Base-by-base conservation (phyloP, 2,888 invertebrate genomes). In the Protophormia terraenovae region DNA sequence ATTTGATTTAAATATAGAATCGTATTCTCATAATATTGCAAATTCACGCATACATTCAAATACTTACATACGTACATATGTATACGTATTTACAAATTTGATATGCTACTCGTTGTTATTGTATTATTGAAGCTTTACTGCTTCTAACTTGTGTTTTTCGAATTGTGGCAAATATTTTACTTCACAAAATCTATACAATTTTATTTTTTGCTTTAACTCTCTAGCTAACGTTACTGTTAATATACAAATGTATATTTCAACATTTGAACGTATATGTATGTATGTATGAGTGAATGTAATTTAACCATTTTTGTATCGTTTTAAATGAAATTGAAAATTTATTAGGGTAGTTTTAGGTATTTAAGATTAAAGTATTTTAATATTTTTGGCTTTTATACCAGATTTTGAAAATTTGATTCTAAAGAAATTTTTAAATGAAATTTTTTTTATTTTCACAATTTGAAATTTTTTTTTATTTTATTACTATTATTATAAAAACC, bases 11-110 rank as follows among this genome's bases (percentile, higher is more conserved):
- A 8, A 55, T 38, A 12, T 55, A 29, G 3, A 38, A n/a, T n/a
- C n/a, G n/a, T 1, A 41, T 64, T 76, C 66, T 1, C 32, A 45
- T 77, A 45, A 77, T 77, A 12, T 67, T 55, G 32, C n/a, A 45
- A 53, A 76, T 41, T 58, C 29, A 45, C 45, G 45, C 55, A 19
- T 66, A 66, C 27, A 27, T 29, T 50, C 27, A 7, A 16, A 72
- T n/a, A n/a, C n/a, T n/a, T n/a, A n/a, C n/a, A n/a, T n/a, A n/a
- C n/a, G n/a, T n/a, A n/a, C n/a, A n/a, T n/a, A n/a, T n/a, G n/a
- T n/a, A n/a, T n/a, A n/a, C n/a, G n/a, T n/a, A n/a, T 72, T 73
- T 71, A 50, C 47, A 66, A 76, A 84, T 84, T 77, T 62, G 53
- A 58, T 69, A 77, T 77, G 76, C 80, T 60, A 58, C 45, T 72